These are phyloP conservation scores for Lepidurus apus DNA, from an alignment of 1,140 invertebrate genomes.

Conservation along the genomic window DNA sequence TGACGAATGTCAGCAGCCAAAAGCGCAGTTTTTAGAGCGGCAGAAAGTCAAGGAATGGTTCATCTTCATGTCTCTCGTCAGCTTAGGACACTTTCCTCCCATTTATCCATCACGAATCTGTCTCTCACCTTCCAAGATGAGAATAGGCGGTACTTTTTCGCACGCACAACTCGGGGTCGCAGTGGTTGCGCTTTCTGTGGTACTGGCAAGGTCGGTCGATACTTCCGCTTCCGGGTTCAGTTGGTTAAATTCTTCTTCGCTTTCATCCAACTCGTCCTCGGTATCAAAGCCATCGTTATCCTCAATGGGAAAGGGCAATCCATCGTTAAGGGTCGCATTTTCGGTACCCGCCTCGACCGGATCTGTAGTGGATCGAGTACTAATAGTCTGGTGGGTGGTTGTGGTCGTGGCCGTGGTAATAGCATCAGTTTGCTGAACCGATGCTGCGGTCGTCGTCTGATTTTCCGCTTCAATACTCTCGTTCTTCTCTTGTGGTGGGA, in stretches of 20 bases:
- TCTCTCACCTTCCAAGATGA: slow-evolving; percentile 68
- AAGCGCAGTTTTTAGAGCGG: slow-evolving; percentile 22
- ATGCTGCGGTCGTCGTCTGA: slow-evolving; percentile 10
- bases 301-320: slow-evolving; percentile 5
- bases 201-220: neutral
- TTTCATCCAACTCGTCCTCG: neutral
- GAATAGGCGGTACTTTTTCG: slow-evolving; percentile 52
- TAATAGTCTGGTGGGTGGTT: slow-evolving; percentile 25
- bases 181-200: neutral
- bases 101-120: slow-evolving; percentile 31
- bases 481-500: neutral
- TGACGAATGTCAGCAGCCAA: neutral
- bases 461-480: neutral
- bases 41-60: slow-evolving; percentile 36
- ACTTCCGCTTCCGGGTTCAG: neutral
- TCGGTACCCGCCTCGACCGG: neutral
- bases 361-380: neutral
- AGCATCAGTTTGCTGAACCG: neutral
- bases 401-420: neutral
- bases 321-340: neutral
- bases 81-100: slow-evolving; percentile 7
- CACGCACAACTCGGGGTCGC: neutral
- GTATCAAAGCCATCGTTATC: neutral
- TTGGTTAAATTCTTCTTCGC: neutral
- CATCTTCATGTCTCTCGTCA: neutral